These are phyloP conservation scores for Colius striatus DNA, from an alignment of 2,113 vertebrate species.

Conservation along the genomic window DNA sequence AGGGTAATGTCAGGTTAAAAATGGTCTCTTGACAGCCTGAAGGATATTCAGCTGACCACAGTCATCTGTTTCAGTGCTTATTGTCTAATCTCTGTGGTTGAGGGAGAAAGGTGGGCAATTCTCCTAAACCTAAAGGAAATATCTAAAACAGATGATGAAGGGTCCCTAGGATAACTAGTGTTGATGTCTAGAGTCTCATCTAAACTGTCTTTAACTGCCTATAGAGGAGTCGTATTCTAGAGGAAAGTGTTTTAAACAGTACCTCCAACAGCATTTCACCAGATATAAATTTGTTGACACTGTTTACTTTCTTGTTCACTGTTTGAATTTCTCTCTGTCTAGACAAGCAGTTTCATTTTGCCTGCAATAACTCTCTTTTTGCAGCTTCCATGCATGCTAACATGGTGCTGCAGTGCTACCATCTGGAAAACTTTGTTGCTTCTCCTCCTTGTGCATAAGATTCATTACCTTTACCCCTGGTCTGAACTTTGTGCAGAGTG, in stretches of 20 bases:
- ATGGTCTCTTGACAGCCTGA: neutral
- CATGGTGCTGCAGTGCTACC: neutral
- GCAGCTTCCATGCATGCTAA: neutral
- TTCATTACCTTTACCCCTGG: neutral
- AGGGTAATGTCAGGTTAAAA: neutral
- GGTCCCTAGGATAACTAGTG: neutral
- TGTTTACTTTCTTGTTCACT: neutral
- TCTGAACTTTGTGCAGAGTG: neutral
- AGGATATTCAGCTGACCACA: neutral
- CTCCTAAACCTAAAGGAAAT: neutral
- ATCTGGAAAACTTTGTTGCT: neutral
- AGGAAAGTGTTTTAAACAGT: neutral
- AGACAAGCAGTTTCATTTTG: neutral
- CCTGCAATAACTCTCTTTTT: neutral
- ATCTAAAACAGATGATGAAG: neutral
- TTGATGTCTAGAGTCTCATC: neutral
- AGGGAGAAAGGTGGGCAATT: neutral
- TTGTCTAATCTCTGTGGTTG: neutral
- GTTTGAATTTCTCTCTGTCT: neutral
- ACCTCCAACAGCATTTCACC: neutral
- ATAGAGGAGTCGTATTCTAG: neutral
- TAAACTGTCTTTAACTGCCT: neutral
- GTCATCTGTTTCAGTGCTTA: neutral
- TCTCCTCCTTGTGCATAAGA: neutral
- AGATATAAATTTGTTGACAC: neutral